These are phyloP conservation scores for Corythoichthys intestinalis DNA, from an alignment of 2,113 vertebrate species.

Conservation along the genomic window DNA sequence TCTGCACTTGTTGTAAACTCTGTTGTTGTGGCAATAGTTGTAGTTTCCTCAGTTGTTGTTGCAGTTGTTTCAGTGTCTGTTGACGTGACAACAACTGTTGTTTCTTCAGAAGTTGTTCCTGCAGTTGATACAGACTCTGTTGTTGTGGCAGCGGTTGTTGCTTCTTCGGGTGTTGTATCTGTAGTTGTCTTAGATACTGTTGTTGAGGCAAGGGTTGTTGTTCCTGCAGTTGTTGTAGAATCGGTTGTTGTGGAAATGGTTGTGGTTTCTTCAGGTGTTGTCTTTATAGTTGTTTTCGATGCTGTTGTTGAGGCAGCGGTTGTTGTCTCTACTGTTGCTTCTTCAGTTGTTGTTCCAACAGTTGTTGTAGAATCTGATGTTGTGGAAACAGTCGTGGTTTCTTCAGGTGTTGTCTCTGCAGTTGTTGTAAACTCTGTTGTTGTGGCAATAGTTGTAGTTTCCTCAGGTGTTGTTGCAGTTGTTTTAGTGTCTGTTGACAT, in stretches of 20 bases:
- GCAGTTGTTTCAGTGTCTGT: neutral
- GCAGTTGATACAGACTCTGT: neutral
- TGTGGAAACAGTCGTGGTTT: neutral
- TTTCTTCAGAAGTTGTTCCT: neutral
- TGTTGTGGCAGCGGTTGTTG: neutral
- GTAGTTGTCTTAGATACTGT: too few species aligned
- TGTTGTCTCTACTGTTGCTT: neutral
- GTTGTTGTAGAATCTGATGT: neutral
- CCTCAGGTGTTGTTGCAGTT: neutral
- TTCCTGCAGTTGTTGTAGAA: neutral
- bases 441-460: too few species aligned
- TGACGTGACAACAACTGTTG: too few species aligned
- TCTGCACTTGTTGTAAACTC: neutral
- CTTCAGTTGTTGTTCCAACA: neutral
- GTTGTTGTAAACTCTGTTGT: neutral
- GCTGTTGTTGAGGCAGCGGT: too few species aligned
- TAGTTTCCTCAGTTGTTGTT: neutral
- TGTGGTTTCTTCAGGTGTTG: neutral
- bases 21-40: neutral
- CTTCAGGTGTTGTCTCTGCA: neutral
- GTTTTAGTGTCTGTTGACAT: neutral
- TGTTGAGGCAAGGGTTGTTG: too few species aligned
- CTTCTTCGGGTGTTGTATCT: neutral
- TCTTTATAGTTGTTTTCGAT: neutral
- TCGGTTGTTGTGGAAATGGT: neutral